These are phyloP conservation scores for Hippocampus mohnikei DNA, from an alignment of 2,113 vertebrate species.

Conservation along the genomic window DNA sequence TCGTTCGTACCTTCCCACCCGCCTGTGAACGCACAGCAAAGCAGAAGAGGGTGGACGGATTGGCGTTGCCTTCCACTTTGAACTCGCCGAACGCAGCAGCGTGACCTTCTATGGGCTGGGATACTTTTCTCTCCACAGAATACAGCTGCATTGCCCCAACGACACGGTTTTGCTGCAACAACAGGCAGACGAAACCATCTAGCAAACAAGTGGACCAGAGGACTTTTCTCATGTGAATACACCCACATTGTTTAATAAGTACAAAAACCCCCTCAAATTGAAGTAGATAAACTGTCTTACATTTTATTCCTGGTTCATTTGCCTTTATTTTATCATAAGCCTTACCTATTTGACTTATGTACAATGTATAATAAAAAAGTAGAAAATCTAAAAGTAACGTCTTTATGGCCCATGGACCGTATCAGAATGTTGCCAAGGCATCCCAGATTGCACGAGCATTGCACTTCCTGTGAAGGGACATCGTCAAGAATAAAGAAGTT, in stretches of 20 bases:
- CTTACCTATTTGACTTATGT: too few relatives aligned
- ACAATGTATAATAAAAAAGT: too few relatives aligned
- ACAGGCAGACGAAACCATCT: background rate
- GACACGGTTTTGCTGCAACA: constrained; percentile 85
- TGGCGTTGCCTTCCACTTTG: constrained; percentile 85
- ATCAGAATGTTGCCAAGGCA: background rate
- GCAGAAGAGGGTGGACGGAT: constrained; percentile 86
- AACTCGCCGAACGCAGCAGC: constrained; percentile 90
- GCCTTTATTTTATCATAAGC: too few relatives aligned
- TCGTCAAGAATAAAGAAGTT: constrained; percentile 5
- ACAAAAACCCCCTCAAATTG: too few relatives aligned
- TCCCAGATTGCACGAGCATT: background rate
- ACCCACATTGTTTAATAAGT: too few relatives aligned
- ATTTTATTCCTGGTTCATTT: too few relatives aligned
- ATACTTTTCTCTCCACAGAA: constrained; percentile 90
- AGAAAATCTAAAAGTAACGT: too few relatives aligned
- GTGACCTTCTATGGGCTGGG: constrained; percentile 90
- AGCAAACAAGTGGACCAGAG: background rate
- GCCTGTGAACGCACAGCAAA: constrained; percentile 85
- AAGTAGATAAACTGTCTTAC: too few relatives aligned
- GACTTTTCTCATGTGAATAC: too few relatives aligned
- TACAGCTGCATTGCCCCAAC: constrained; percentile 92
- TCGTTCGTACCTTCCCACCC: constrained; percentile 85
- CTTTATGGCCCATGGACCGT: too few relatives aligned
- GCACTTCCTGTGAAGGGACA: background rate